Evolutionary conservation across 2,113 vertebrate species (phyloP).

Genomic region (Bambusicola thoracicus): DNA sequence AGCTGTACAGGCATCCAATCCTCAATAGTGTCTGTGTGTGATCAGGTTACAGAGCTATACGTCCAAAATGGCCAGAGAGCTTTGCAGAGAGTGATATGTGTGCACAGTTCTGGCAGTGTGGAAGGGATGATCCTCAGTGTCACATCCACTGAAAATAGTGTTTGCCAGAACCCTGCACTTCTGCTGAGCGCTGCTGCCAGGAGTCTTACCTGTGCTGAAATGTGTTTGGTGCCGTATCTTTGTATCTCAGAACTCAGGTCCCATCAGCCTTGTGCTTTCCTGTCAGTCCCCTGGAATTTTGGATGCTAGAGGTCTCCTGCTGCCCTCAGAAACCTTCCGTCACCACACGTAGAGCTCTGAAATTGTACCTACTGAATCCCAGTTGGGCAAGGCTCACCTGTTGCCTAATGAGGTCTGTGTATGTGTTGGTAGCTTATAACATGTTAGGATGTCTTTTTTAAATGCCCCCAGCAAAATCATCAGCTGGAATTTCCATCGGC

Average conservation of each 20-base stretch:
- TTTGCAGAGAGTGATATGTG: not conserved
- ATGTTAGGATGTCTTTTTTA: not conserved
- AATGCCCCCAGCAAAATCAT: not conserved
- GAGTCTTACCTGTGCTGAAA: not conserved
- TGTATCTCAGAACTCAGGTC: not conserved
- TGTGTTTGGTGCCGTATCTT: not conserved
- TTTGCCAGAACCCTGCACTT: not conserved
- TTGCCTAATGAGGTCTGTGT: not conserved
- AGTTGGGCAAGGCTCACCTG: not conserved
- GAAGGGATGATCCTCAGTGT: not conserved
- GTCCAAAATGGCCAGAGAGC: not conserved
- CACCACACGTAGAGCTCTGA: not conserved
- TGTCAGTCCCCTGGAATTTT: not conserved
- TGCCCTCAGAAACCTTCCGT: not conserved
- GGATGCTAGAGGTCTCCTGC: not conserved
- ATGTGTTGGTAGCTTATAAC: accelerated
- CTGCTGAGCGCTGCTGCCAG: not conserved
- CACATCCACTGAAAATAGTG: accelerated
- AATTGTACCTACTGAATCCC: not conserved
- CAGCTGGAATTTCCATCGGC: not conserved
- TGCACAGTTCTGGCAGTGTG: accelerated
- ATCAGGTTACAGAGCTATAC: not conserved
- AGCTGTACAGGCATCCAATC: not conserved
- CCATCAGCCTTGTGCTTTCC: not conserved
- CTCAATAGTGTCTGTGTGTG: not conserved